These are phyloP conservation scores for Platygyra sinensis DNA, from an alignment of 64 coral and sea anemone species.

Conservation along the genomic window DNA sequence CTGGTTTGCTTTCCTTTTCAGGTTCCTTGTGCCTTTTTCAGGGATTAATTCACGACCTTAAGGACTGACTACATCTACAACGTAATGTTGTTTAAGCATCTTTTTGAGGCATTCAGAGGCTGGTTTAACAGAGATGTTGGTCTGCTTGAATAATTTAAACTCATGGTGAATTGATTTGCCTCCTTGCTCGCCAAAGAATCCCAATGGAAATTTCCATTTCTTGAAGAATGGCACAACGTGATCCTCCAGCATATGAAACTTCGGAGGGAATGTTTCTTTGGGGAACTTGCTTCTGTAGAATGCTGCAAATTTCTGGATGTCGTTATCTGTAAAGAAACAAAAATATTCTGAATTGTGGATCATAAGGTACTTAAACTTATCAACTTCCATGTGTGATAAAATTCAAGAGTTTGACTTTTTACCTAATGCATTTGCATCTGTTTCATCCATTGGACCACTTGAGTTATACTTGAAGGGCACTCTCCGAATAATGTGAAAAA, in stretches of 20 bases:
- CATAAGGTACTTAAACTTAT: too few relatives aligned
- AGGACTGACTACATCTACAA: too few relatives aligned
- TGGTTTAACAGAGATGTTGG: background rate
- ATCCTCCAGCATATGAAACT: background rate
- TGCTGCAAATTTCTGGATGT: background rate
- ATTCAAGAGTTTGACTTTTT: too few relatives aligned
- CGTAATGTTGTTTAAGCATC: too few relatives aligned
- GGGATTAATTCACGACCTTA: too few relatives aligned
- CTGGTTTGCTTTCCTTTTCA: too few relatives aligned
- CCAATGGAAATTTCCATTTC: background rate
- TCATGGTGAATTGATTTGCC: background rate
- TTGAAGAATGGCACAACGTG: background rate
- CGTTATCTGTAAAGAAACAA: background rate
- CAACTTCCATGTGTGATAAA: too few relatives aligned
- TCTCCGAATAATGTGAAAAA: background rate
- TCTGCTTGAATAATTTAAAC: background rate
- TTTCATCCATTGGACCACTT: constrained; percentile 3
- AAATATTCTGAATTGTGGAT: too few relatives aligned
- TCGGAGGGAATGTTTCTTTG: background rate
- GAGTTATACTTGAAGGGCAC: constrained; percentile 9
- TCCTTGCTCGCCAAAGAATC: background rate
- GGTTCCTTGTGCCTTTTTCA: too few relatives aligned
- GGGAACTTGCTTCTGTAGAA: background rate
- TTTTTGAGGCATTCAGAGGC: too few relatives aligned
- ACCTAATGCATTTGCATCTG: background rate